Evolutionary conservation across 2,113 vertebrate species (phyloP).

Genomic region (Taurulus bubalis): DNA sequence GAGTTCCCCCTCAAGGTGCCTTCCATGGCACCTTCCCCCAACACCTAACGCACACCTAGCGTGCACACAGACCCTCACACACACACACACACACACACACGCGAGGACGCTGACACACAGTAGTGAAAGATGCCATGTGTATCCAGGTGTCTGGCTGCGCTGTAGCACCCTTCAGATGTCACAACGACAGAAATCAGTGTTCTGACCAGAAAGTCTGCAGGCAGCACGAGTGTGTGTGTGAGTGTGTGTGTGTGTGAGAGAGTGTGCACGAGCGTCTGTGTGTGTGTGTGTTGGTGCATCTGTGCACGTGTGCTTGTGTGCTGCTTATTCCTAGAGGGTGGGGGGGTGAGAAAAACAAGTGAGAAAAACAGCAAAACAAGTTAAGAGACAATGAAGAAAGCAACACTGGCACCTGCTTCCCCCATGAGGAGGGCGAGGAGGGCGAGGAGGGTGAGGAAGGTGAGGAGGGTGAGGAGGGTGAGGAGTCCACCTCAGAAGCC

Average conservation of each 20-base stretch:
- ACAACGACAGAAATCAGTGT: constrained; percentile 79
- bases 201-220: constrained; percentile 77
- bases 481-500: constrained; percentile 41
- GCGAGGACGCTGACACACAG: constrained; percentile 27
- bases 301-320: constrained; percentile 43
- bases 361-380: constrained; percentile 80
- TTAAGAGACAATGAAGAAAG: constrained; percentile 78
- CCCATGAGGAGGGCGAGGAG: not conserved
- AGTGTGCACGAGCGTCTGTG: constrained; percentile 29
- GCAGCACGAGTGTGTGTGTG: constrained; percentile 56
- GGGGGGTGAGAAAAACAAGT: constrained; percentile 74
- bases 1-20: constrained; percentile 72
- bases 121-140: constrained; percentile 80
- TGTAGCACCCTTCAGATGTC: constrained; percentile 81
- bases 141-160: constrained; percentile 84
- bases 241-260: constrained; percentile 41
- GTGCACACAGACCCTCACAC: constrained; percentile 23
- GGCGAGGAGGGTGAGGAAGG: no score
- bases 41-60: constrained; percentile 54
- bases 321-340: constrained; percentile 75
- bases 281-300: constrained; percentile 50
- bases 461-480: constrained; percentile 44
- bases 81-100: constrained; percentile 35
- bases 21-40: constrained; percentile 67
- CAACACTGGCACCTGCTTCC: constrained; percentile 79